Evolutionary conservation across 2,797 vertebrate genomes (phyloP).

Genomic region (Melopsittacus undulatus): DNA sequence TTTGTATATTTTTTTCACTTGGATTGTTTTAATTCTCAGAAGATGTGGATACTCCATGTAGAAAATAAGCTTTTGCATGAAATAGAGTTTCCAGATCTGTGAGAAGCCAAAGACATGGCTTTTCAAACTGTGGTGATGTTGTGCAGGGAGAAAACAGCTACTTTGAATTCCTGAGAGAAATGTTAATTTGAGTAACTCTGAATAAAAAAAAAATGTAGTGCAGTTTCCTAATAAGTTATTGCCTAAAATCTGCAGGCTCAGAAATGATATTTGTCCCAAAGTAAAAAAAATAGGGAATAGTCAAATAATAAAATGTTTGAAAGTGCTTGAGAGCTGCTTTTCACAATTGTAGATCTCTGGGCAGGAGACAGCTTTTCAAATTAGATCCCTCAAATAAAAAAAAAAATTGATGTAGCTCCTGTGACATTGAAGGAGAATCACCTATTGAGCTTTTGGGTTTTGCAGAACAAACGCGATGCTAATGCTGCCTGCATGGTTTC

Average conservation of each 20-base stretch:
- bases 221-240: not conserved
- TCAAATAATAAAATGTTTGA: not conserved
- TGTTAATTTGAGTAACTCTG: not conserved
- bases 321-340: not conserved
- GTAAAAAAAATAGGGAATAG: not conserved
- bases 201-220: not conserved
- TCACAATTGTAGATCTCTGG: not conserved
- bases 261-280: not conserved
- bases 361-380: not conserved
- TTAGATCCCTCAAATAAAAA: not conserved
- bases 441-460: not conserved
- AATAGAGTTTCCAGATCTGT: not conserved
- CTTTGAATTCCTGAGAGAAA: not conserved
- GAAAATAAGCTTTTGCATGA: conserved; percentile 17
- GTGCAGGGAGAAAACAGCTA: not conserved
- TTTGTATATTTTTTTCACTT: conserved; percentile 27
- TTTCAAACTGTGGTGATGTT: not conserved
- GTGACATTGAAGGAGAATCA: not conserved
- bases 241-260: not conserved
- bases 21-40: conserved; percentile 54
- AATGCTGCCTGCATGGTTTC: not conserved
- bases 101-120: not conserved
- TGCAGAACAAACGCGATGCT: not conserved
- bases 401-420: not conserved
- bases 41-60: not conserved